These are phyloP conservation scores for Sycophila texana DNA, from an alignment of 2,888 invertebrate genomes.

Conservation along the genomic window DNA sequence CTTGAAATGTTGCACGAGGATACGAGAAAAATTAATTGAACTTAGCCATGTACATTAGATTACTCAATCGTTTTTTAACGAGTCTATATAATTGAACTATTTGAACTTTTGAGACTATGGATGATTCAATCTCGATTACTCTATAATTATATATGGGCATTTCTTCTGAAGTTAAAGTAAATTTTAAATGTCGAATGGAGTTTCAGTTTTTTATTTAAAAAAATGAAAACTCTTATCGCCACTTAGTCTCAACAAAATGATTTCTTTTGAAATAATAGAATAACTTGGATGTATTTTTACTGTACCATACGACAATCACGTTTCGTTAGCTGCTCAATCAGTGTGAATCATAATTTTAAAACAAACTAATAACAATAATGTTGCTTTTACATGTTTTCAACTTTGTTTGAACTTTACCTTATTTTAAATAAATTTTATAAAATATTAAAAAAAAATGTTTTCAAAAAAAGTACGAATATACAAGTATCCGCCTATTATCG, in stretches of 20 bases:
- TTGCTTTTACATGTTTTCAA: background rate
- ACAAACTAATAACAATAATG: background rate
- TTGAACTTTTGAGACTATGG: conserved; percentile 6
- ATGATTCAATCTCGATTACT: conserved; percentile 21
- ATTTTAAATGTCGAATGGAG: background rate
- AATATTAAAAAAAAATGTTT: background rate
- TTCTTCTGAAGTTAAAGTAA: conserved; percentile 8
- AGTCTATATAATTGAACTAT: conserved; percentile 17
- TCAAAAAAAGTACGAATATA: background rate
- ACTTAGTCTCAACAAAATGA: no score
- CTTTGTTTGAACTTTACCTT: background rate
- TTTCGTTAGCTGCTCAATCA: no score
- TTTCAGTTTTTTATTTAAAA: background rate
- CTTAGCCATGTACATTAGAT: conserved; percentile 27
- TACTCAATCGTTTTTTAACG: conserved; percentile 28
- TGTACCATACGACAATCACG: no score
- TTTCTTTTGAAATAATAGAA: background rate
- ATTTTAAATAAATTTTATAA: background rate
- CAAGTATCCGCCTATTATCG: conserved; percentile 19
- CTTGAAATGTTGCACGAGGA: conserved; percentile 9
- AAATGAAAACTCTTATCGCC: no score
- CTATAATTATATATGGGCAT: conserved; percentile 31
- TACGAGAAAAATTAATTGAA: conserved; percentile 8
- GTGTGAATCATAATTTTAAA: background rate
- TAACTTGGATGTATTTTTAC: no score